These are phyloP conservation scores for Alentia gelatinosa DNA, from an alignment of 2,888 invertebrate genomes.

Conservation along the genomic window DNA sequence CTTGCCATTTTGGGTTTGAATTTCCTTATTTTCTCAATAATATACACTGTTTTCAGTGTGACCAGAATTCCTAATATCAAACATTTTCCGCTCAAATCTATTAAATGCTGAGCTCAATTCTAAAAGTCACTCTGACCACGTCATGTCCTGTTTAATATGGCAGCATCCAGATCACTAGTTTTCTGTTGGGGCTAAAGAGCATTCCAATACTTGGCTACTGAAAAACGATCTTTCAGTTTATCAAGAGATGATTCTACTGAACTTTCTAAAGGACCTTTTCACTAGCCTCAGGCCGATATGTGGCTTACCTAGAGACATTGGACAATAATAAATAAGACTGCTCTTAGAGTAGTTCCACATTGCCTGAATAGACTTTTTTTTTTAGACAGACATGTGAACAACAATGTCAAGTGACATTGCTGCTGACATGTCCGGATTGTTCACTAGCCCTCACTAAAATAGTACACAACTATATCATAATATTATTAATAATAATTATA, in stretches of 20 bases:
- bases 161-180: conserved; percentile 44
- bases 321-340: conserved; percentile 42
- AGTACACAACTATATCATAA: conserved; percentile 12
- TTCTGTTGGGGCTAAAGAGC: conserved; percentile 46
- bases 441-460: conserved; percentile 49
- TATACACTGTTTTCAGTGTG: conserved; percentile 44
- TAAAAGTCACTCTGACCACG: conserved; percentile 41
- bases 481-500: neutral
- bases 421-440: conserved; percentile 39
- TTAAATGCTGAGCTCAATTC: conserved; percentile 39
- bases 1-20: conserved; percentile 54
- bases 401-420: conserved; percentile 28
- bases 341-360: conserved; percentile 13
- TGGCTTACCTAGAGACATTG: conserved; percentile 28
- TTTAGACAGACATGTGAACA: neutral
- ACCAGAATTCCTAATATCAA: conserved; percentile 43
- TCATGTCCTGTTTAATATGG: conserved; percentile 20
- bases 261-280: conserved; percentile 47
- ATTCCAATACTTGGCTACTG: conserved; percentile 46
- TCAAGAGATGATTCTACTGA: neutral
- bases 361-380: conserved; percentile 50
- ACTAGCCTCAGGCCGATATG: conserved; percentile 47
- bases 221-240: conserved; percentile 46
- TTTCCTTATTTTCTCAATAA: conserved; percentile 29
- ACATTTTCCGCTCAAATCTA: conserved; percentile 30